A percentile compares a stretch with the other conserved stretches of the same genome.
Conservation (phyloP, 1,140 invertebrate species). For the Acyrthosiphon pisum region DNA sequence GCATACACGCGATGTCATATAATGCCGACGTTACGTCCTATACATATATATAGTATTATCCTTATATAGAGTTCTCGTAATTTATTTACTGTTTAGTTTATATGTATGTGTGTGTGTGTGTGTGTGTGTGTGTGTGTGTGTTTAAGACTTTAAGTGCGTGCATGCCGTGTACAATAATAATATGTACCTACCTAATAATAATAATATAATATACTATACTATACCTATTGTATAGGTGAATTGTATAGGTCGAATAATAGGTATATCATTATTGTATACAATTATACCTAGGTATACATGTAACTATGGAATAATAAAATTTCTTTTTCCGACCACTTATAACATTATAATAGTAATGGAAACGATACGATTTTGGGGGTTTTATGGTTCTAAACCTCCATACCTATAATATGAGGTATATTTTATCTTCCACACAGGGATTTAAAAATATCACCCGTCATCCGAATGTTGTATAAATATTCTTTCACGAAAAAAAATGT, state of each 20-base stretch:
- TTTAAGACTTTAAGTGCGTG: conserved; percentile 15
- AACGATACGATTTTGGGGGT: background rate
- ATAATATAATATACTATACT: background rate
- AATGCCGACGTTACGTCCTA: conserved; percentile 4
- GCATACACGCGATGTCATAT: conserved; percentile 52
- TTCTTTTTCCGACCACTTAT: background rate
- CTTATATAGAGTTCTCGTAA: conserved; percentile 39
- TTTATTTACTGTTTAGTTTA: conserved; percentile 26
- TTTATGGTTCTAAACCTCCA: background rate
- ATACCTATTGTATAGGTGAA: background rate
- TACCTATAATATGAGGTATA: background rate
- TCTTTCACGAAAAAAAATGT: background rate
- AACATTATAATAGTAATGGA: background rate
- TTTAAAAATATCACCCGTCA: background rate
- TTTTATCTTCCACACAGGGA: background rate
- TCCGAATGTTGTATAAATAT: background rate
- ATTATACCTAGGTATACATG: background rate
- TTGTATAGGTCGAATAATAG: background rate
- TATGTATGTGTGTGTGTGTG: background rate
- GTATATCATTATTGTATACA: background rate
- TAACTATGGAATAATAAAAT: background rate
- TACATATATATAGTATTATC: background rate
- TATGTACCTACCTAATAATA: background rate
- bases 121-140: background rate
- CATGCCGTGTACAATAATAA: background rate